These are phyloP conservation scores for Odontothrips loti DNA, from an alignment of 2,888 invertebrate genomes.

Conservation along the genomic window DNA sequence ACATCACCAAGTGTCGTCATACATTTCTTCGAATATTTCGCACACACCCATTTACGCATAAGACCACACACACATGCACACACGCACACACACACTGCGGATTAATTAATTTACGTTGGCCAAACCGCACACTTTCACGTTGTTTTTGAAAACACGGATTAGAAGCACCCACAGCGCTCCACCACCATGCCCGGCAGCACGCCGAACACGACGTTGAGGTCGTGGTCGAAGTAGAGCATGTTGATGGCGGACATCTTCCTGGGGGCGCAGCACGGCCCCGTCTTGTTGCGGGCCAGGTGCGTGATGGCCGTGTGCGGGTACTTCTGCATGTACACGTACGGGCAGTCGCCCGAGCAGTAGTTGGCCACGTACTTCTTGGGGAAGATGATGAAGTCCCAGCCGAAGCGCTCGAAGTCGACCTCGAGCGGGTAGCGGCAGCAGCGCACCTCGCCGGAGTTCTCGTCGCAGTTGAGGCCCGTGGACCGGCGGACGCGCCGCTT, in stretches of 20 bases:
- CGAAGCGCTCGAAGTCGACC: slow-evolving; percentile 91
- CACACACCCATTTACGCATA: too few species aligned
- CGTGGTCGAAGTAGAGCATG: slow-evolving; percentile 87
- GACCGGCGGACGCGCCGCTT: slow-evolving; percentile 69
- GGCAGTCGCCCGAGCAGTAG: slow-evolving; percentile 91
- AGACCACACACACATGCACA: too few species aligned
- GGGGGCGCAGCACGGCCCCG: slow-evolving; percentile 90
- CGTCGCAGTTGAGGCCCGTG: slow-evolving; percentile 78
- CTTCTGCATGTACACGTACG: slow-evolving; percentile 78
- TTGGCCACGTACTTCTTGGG: slow-evolving; percentile 93
- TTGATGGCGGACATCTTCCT: slow-evolving; percentile 81
- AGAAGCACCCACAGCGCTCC: slow-evolving; percentile 88
- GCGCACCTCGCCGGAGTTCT: slow-evolving; percentile 70
- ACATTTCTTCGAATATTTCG: too few species aligned
- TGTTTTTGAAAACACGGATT: slow-evolving; percentile 41
- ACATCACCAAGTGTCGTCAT: too few species aligned
- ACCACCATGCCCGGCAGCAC: slow-evolving; percentile 92
- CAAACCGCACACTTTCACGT: too few species aligned
- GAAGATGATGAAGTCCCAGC: slow-evolving; percentile 97
- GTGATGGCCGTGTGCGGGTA: slow-evolving; percentile 85
- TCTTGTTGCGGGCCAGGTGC: slow-evolving; percentile 69
- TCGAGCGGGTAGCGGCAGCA: slow-evolving; percentile 93
- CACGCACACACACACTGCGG: too few species aligned
- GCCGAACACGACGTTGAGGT: slow-evolving; percentile 80
- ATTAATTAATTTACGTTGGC: too few species aligned